Evolutionary conservation across 2,113 vertebrate genomes (phyloP), one percentile per base, ranked within the genome.

Genomic region (Equus quagga): DNA sequence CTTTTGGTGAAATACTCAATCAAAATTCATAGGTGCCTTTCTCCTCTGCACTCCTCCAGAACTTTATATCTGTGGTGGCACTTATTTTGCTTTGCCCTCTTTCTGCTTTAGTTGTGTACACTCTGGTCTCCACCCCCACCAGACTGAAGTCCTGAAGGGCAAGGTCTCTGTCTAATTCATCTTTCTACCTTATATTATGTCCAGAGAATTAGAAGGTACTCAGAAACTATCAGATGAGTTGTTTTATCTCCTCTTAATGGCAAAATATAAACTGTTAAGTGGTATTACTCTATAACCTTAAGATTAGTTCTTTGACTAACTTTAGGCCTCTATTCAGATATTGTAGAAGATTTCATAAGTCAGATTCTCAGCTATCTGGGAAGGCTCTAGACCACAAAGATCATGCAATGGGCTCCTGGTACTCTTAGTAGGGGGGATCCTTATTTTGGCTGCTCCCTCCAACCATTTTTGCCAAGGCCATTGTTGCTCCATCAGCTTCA

Each of bases 401-500:
- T 26, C 15, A 15, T 7, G 24, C 8, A 31, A 14, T 8, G 3
- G 8, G n/a, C 12, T 62, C 23, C 49, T 3, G 21, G 18, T 26
- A 19, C 6, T 80, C n/a, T 82, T 15, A 58, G 41, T 13, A 54
- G 9, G 41, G 49, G 3, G 36, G 4, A 5, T 65, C 33, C 41
- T 67, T 8, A 72, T 36, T 76, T 64, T 72, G 33, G 58, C 36
- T 83, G 2, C 24, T 8, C 36, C 2, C 8, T 17, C 14, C 3
- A 8, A 1, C 6, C 1, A 8, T 1, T 2, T 13, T 11, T 9
- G 44, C 36, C n/a, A 76, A 46, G 51, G 33, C 24, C 36, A 21
- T 12, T 54, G 26, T 11, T 89, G 87, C 56, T 49, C 18, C 9
- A 0, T 44, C 13, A 13, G 64, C 1, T 21, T 8, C 44, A 76